phyloP scores from a whole-genome alignment of 2,888 invertebrate species.

The Drosophila austrosaltans region DNA sequence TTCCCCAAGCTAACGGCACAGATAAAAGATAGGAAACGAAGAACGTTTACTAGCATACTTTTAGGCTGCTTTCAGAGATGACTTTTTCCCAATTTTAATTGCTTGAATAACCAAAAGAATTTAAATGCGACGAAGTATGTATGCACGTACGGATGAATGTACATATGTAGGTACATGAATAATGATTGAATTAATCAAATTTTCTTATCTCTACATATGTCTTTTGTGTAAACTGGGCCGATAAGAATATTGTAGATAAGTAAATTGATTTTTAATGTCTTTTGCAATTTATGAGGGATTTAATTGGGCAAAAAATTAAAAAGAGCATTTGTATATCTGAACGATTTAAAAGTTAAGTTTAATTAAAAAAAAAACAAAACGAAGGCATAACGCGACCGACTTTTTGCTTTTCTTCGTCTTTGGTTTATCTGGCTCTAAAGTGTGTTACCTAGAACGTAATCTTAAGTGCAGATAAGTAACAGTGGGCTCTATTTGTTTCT shows the following conservation, averaged over 20 bases:
- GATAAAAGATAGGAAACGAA: constrained; percentile 21
- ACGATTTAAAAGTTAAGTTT: background rate
- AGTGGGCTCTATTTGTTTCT: constrained; percentile 16
- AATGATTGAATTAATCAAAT: constrained; percentile 2
- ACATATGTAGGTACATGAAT: background rate
- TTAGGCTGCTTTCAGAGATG: constrained; percentile 46
- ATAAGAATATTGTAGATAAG: constrained; percentile 15
- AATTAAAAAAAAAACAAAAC: background rate
- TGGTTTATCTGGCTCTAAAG: constrained; percentile 30
- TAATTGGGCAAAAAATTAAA: constrained; percentile 4
- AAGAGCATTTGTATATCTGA: background rate
- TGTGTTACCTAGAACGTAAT: constrained; percentile 36
- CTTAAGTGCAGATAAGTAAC: constrained; percentile 42
- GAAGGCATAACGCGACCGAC: background rate
- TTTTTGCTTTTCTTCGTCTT: constrained; percentile 18
- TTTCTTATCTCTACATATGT: constrained; percentile 2
- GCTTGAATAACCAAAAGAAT: background rate
- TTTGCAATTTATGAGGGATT: constrained; percentile 12
- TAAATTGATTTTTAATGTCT: constrained; percentile 59
- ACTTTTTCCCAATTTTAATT: background rate
- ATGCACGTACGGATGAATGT: background rate
- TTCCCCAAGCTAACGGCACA: constrained; percentile 36
- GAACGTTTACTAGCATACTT: constrained; percentile 56
- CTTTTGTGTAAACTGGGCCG: constrained; percentile 4
- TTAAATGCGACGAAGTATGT: background rate